Evolutionary conservation across 2,797 vertebrate species (phyloP), one percentile per base, ranked within the genome.

Genomic region (Bradypus variegatus): DNA sequence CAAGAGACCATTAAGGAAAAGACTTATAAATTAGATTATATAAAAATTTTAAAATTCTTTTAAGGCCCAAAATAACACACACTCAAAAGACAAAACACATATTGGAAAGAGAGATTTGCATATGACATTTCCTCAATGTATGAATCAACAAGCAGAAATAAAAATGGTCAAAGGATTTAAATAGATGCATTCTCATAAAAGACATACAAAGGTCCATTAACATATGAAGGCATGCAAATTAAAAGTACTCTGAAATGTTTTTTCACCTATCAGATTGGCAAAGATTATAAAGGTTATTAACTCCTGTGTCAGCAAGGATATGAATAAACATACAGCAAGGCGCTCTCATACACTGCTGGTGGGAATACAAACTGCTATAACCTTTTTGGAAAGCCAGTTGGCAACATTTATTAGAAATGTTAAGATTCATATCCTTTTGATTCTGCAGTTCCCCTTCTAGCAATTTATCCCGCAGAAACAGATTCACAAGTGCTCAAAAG

Each of bases 381-480:
- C 45, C 50, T 90, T 86, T 84, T 81, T 85, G 58, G 58, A 93
- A 86, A 95, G 77, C 77, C 64, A 88, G 89, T 33, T 94, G 88
- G 94, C 33, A 92, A 83, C 65, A 65, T 86, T 89, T 90, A 90
- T 85, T 86, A 91, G 76, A 91, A 90, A 69, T 73, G 38, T 86
- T 91, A 88, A 75, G 80, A 23, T 80, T 89, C n/a, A 70, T 27
- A 92, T 73, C 45, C 75, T 93, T 84, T 92, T 93, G 83, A 79
- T 87, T 91, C 50, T 93, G 75, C 25, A 86, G 38, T 50, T 85
- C 65, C 65, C 62, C 19, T 73, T 72, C 89, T 93, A 94, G 67
- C 89, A 87, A 93, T 93, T 90, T 90, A 53, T 80, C 55, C 73
- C 94, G 88, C 38, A 91, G 79, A 94, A 94, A 94, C 11, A 91